These are phyloP conservation scores for Saguinus imperator DNA, from an alignment of 2,113 vertebrate species.

Conservation along the genomic window DNA sequence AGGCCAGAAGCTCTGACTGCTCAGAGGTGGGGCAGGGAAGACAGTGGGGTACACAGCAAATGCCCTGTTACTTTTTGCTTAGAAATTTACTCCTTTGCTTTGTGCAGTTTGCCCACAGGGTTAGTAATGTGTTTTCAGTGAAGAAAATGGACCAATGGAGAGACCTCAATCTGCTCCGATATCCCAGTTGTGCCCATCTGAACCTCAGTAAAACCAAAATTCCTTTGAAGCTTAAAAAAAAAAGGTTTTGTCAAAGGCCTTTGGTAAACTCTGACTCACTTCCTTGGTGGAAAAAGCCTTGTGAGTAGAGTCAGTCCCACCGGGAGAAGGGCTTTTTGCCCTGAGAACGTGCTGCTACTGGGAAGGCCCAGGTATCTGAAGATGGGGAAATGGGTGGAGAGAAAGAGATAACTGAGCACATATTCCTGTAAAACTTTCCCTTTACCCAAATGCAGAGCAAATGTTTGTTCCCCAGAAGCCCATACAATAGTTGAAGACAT, in stretches of 20 bases:
- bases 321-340: background rate
- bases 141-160: background rate
- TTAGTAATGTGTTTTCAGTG: background rate
- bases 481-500: background rate
- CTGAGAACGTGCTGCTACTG: too few species aligned
- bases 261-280: background rate
- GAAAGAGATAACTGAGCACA: background rate
- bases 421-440: background rate
- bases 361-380: background rate
- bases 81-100: background rate
- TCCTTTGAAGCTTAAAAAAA: background rate
- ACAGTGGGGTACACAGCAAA: background rate
- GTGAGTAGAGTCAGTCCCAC: background rate
- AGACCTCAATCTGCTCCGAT: background rate
- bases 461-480: background rate
- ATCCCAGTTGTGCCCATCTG: background rate
- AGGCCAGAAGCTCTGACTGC: background rate
- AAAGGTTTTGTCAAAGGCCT: background rate
- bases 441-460: background rate
- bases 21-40: background rate
- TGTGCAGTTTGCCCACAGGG: background rate
- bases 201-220: background rate
- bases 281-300: background rate
- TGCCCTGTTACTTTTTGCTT: background rate
- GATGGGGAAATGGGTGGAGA: fast-evolving